A percentile compares a stretch with the other conserved stretches of the same genome.
phyloP scores from a whole-genome alignment of 1,140 invertebrate genomes.

The Myzus persicae region DNA sequence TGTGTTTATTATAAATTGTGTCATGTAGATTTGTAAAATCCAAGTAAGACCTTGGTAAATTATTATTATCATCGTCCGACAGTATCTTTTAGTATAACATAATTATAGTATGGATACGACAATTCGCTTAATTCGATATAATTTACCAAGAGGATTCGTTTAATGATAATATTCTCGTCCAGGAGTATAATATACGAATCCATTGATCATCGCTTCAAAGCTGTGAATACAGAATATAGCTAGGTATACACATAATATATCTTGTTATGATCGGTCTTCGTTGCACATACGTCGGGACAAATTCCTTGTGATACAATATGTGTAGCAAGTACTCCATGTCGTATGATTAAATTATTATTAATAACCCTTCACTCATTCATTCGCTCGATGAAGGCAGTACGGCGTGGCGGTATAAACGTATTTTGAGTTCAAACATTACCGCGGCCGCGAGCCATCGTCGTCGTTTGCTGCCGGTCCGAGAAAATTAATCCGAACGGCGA shows the following conservation, averaged over 20 bases:
- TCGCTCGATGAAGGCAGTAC: background rate
- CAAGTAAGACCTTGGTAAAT: background rate
- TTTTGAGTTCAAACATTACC: constrained; percentile 8
- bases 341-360: background rate
- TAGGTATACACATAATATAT: too few species aligned
- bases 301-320: background rate
- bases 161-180: background rate
- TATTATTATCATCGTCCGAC: background rate
- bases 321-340: background rate
- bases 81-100: background rate
- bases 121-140: background rate
- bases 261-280: background rate
- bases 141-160: background rate
- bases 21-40: background rate
- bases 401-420: background rate
- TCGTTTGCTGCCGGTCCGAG: constrained; percentile 17
- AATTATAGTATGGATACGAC: background rate
- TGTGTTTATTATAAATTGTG: background rate
- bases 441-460: background rate
- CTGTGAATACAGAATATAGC: too few species aligned
- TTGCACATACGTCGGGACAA: background rate
- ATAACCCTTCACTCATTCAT: constrained; percentile 1
- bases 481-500: constrained; percentile 42
- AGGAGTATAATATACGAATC: background rate
- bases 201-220: background rate